Percentiles rank a stretch among this genome's conserved stretches.
Conservation (phyloP, 30 jellyfish, hydroid and myxozoan genomes). For the Sanderia malayensis region DNA sequence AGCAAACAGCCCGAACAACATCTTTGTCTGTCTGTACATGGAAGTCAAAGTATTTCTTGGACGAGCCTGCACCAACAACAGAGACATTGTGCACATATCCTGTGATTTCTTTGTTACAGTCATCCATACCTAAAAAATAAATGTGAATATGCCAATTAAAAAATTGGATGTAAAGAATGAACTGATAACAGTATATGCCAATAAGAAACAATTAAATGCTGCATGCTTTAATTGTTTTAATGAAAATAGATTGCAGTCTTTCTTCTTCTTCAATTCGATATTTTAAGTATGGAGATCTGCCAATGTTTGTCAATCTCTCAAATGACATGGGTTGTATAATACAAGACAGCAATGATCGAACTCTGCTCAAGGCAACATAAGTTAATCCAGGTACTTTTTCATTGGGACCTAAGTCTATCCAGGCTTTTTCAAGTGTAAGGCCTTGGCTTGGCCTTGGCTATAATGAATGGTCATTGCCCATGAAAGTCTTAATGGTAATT, state of each 20-base stretch:
- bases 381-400: slow-evolving; percentile 10
- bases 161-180: not conserved
- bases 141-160: not conserved
- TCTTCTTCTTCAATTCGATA: not conserved
- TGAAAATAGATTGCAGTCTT: not conserved
- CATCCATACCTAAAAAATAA: not conserved
- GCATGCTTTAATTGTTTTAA: not conserved
- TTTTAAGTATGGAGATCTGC: not conserved
- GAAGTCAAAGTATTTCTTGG: not conserved
- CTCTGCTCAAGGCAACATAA: slow-evolving; percentile 23
- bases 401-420: slow-evolving; percentile 1
- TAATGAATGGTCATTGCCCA: slow-evolving; percentile 32
- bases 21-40: not conserved
- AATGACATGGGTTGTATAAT: slow-evolving; percentile 9
- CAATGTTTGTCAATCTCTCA: slow-evolving; percentile 11
- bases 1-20: not conserved
- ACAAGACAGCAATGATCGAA: not conserved
- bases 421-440: slow-evolving; percentile 2
- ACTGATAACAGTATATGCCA: no score
- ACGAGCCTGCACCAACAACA: not conserved
- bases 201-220: no score
- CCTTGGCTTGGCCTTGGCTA: no score
- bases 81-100: not conserved
- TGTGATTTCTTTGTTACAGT: not conserved
- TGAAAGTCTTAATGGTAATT: not conserved